These are phyloP conservation scores for Ictalurus furcatus DNA, from an alignment of 2,113 vertebrate species.

Conservation along the genomic window DNA sequence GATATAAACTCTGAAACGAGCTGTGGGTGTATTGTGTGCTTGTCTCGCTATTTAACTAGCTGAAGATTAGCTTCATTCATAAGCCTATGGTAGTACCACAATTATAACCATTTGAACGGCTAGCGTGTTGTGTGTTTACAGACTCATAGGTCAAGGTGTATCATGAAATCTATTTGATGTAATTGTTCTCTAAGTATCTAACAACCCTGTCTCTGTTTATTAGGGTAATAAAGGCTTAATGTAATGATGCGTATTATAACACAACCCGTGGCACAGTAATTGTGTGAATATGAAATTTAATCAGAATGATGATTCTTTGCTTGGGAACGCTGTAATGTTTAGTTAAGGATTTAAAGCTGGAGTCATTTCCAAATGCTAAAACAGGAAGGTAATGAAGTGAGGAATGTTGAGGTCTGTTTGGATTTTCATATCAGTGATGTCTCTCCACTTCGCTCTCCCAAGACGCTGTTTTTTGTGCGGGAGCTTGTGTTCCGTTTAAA, in stretches of 20 bases:
- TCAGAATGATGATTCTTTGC: conserved; percentile 12
- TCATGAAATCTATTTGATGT: background rate
- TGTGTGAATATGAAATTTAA: conserved; percentile 4
- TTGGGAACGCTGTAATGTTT: conserved; percentile 4
- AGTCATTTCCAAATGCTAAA: conserved; percentile 1
- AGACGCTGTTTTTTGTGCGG: background rate
- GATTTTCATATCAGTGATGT: background rate
- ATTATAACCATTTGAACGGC: background rate
- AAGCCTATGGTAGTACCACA: background rate
- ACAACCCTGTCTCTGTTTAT: background rate
- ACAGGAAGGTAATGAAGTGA: conserved; percentile 1
- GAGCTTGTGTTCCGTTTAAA: conserved; percentile 37
- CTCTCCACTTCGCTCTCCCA: conserved; percentile 6
- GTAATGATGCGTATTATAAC: conserved; percentile 7
- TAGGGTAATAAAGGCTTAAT: conserved; percentile 17
- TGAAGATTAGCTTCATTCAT: background rate
- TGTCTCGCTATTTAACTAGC: background rate
- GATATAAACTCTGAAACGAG: background rate
- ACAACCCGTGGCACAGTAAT: background rate
- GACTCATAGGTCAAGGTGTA: background rate
- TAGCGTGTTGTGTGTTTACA: background rate
- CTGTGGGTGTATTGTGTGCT: background rate
- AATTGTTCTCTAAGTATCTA: background rate
- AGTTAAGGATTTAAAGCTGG: conserved; percentile 15
- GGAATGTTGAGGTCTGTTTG: background rate